phyloP scores from a whole-genome alignment of 1,140 invertebrate species.

The Hypsibius dujardini region DNA sequence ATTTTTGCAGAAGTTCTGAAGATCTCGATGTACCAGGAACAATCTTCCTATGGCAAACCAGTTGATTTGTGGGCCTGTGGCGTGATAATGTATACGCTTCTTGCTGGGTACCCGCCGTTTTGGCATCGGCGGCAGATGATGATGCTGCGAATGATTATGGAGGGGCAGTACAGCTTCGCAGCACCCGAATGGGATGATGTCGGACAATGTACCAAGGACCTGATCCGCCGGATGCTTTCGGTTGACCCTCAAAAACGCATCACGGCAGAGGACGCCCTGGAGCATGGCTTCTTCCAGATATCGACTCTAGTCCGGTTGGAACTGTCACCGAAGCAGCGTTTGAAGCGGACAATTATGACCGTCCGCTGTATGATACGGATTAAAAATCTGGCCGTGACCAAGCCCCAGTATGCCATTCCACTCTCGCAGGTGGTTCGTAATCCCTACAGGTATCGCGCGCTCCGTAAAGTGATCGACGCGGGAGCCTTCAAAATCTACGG shows the following conservation, averaged over 20 bases:
- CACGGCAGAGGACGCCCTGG: slow-evolving; percentile 60
- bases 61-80: slow-evolving; percentile 73
- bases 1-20: slow-evolving; percentile 81
- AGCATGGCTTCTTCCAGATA: slow-evolving; percentile 72
- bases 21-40: slow-evolving; percentile 79
- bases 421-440: slow-evolving; percentile 26
- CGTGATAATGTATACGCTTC: slow-evolving; percentile 93
- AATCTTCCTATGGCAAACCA: slow-evolving; percentile 22
- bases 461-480: slow-evolving; percentile 73
- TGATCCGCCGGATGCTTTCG: slow-evolving; percentile 63
- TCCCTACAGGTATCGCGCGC: slow-evolving; percentile 33
- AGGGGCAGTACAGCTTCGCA: slow-evolving; percentile 81
- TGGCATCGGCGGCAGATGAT: slow-evolving; percentile 98
- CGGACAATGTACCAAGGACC: slow-evolving; percentile 51
- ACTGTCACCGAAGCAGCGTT: not conserved
- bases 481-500: slow-evolving; percentile 95
- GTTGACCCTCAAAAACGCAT: slow-evolving; percentile 69
- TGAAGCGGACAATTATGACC: not conserved
- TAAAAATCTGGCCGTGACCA: not conserved
- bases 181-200: slow-evolving; percentile 94
- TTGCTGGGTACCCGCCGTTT: slow-evolving; percentile 97
- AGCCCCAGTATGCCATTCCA: not conserved
- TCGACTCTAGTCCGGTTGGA: slow-evolving; percentile 25
- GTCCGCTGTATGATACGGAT: slow-evolving; percentile 8
- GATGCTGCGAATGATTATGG: slow-evolving; percentile 96